These are phyloP conservation scores for Desoria tigrina DNA, from an alignment of 2,888 invertebrate species.

Conservation along the genomic window DNA sequence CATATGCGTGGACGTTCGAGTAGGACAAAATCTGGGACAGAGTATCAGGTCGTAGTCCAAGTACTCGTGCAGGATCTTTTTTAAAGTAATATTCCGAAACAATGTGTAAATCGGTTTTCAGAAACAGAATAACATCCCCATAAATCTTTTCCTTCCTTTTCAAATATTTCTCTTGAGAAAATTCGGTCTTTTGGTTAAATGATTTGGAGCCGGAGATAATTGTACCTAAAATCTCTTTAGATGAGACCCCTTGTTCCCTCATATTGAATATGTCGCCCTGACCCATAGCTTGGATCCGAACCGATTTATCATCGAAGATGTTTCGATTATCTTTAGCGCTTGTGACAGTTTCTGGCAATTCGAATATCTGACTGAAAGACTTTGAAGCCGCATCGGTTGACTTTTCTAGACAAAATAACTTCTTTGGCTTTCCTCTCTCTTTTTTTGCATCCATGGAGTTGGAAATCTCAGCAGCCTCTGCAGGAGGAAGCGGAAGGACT, in stretches of 20 bases:
- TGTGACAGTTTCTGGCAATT: constrained; percentile 31
- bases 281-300: constrained; percentile 85
- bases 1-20: constrained; percentile 75
- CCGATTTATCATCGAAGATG: constrained; percentile 56
- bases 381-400: constrained; percentile 25
- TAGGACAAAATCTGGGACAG: constrained; percentile 83
- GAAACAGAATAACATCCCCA: constrained; percentile 76
- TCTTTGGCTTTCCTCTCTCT: constrained; percentile 15
- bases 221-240: constrained; percentile 79
- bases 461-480: constrained; percentile 8
- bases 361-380: constrained; percentile 30
- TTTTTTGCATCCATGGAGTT: not conserved
- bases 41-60: constrained; percentile 64
- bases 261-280: constrained; percentile 79
- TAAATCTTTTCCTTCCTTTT: constrained; percentile 95
- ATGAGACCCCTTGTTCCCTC: constrained; percentile 73
- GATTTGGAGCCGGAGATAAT: constrained; percentile 89
- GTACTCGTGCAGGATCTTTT: constrained; percentile 73
- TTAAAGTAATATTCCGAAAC: constrained; percentile 81
- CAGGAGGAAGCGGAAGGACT: constrained; percentile 31
- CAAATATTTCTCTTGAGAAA: constrained; percentile 83
- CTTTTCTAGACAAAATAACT: constrained; percentile 30
- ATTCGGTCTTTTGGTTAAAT: constrained; percentile 86
- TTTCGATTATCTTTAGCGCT: constrained; percentile 42
- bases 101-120: constrained; percentile 77